phyloP scores from a whole-genome alignment of 2,797 vertebrate genomes.

The Eleutherodactylus coqui region DNA sequence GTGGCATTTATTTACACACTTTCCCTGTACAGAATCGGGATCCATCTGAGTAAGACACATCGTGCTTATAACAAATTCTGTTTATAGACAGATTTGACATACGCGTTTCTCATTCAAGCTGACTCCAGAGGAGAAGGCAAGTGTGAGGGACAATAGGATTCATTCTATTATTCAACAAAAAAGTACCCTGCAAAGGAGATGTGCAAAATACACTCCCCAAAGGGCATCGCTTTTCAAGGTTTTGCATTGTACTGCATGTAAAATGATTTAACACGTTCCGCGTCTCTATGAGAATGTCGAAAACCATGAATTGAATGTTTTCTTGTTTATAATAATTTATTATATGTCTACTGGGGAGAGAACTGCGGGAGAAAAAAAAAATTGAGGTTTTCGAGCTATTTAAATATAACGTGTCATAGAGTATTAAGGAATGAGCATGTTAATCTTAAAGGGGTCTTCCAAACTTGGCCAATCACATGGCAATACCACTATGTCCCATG shows the following conservation, averaged over 20 bases:
- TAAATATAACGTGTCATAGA: not conserved
- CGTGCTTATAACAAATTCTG: conserved; percentile 13
- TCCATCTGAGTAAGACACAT: not conserved
- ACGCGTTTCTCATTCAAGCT: conserved; percentile 26
- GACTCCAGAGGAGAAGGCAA: conserved; percentile 24
- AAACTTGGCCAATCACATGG: too few relatives aligned
- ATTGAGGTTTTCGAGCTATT: too few relatives aligned
- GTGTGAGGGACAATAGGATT: conserved; percentile 32
- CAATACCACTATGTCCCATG: too few relatives aligned
- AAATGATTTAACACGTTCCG: conserved; percentile 13
- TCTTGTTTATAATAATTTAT: not conserved
- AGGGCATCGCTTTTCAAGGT: conserved; percentile 25
- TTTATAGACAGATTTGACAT: conserved; percentile 41
- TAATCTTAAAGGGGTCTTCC: too few relatives aligned
- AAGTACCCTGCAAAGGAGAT: conserved; percentile 20
- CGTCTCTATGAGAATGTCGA: not conserved
- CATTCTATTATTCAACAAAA: conserved; percentile 41
- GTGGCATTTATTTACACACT: not conserved
- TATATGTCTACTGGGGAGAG: not conserved
- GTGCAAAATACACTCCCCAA: conserved; percentile 26
- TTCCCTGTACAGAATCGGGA: not conserved
- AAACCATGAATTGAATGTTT: not conserved
- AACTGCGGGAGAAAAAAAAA: not conserved
- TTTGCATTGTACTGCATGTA: conserved; percentile 8
- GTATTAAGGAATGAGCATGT: not conserved